Evolutionary conservation across 2,797 vertebrate genomes (phyloP).

Genomic region (Megaceryle alcyon): DNA sequence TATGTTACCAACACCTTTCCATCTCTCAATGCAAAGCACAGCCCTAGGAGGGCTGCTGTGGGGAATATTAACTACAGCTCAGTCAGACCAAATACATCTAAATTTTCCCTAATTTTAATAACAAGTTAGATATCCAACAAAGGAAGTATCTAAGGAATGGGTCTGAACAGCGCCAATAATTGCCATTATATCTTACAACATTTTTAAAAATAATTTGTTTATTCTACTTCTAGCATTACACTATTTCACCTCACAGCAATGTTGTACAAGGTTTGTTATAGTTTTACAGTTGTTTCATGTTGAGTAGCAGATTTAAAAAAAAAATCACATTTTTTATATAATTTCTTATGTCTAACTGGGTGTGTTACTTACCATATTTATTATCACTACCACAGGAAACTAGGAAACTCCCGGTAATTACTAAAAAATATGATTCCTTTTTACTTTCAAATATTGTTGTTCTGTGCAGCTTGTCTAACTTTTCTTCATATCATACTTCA

Average conservation of each 20-base stretch:
- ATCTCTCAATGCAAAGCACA: no score
- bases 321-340: rapidly evolving
- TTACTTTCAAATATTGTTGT: not conserved
- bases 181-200: not conserved
- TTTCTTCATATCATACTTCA: not conserved
- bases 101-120: not conserved
- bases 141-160: not conserved
- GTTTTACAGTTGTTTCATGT: not conserved
- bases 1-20: no score
- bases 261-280: rapidly evolving
- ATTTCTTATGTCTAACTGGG: not conserved
- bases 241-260: not conserved
- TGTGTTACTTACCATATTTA: not conserved
- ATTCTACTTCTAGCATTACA: not conserved
- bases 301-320: not conserved
- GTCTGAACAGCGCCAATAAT: not conserved
- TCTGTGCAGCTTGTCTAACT: not conserved
- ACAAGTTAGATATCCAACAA: not conserved
- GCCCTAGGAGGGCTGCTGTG: no score
- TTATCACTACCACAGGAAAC: not conserved
- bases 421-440: not conserved
- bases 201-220: not conserved
- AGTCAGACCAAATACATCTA: not conserved
- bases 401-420: not conserved
- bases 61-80: no score